Conservation (phyloP, 2,888 invertebrate species). For the Seira ritae region DNA sequence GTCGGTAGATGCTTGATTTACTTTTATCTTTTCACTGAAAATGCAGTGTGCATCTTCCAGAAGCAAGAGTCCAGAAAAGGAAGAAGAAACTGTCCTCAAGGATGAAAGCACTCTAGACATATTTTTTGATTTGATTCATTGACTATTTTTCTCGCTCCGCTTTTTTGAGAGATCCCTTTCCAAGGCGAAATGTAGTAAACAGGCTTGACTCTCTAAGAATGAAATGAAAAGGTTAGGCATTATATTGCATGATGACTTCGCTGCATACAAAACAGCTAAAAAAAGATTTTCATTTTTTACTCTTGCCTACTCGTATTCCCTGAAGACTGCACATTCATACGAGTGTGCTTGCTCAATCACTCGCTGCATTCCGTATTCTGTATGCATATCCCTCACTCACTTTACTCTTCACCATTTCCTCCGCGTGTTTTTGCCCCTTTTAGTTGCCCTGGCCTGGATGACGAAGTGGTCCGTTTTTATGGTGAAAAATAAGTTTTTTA, state of each 20-base stretch:
- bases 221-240: slow-evolving; percentile 39
- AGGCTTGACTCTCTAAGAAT: slow-evolving; percentile 17
- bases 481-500: slow-evolving; percentile 10
- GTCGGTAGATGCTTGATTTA: background rate
- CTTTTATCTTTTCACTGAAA: too few species aligned
- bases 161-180: background rate
- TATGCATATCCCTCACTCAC: slow-evolving; percentile 44
- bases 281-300: slow-evolving; percentile 7
- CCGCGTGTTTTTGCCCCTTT: background rate
- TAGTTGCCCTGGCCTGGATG: background rate
- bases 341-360: too few species aligned
- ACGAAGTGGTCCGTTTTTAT: too few species aligned
- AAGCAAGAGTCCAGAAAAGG: slow-evolving; percentile 24
- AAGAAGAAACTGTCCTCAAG: slow-evolving; percentile 27
- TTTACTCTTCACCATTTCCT: background rate
- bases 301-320: background rate
- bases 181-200: background rate
- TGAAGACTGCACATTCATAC: too few species aligned
- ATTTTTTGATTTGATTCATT: slow-evolving; percentile 51
- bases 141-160: slow-evolving; percentile 36
- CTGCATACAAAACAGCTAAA: slow-evolving; percentile 47
- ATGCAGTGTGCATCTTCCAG: background rate
- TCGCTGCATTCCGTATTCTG: slow-evolving; percentile 40
- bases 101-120: background rate
- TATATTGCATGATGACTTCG: slow-evolving; percentile 26